Percentiles rank a stretch among this genome's conserved stretches.
Evolutionary conservation across 2,797 vertebrate species (phyloP).

Genomic region (Tadarida brasiliensis): DNA sequence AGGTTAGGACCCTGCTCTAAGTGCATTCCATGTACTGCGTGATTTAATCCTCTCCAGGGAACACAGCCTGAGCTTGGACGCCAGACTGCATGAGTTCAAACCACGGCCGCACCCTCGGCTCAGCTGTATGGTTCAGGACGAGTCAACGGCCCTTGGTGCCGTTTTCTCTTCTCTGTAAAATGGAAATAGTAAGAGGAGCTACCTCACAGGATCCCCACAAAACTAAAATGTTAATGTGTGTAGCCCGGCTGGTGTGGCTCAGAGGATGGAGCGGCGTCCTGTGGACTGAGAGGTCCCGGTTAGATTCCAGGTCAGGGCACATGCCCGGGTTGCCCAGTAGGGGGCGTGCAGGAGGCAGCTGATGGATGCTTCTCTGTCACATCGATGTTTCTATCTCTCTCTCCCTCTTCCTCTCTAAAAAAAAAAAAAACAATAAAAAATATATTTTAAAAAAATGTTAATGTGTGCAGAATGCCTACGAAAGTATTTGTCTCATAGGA

Average conservation of each 20-base stretch:
- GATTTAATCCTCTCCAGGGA: not conserved
- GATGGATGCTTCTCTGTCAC: too few relatives aligned
- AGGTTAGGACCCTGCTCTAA: not conserved
- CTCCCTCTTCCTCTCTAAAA: too few relatives aligned
- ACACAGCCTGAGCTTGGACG: not conserved
- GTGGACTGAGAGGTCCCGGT: too few relatives aligned
- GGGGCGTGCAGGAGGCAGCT: too few relatives aligned
- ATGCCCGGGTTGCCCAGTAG: too few relatives aligned
- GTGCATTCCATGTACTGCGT: not conserved
- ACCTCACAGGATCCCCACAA: not conserved
- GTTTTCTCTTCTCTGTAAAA: constrained; percentile 30
- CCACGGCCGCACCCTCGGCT: not conserved
- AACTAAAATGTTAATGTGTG: not conserved
- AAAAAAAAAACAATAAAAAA: too few relatives aligned
- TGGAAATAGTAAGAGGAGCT: not conserved
- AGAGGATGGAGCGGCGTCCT: too few relatives aligned
- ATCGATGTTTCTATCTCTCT: too few relatives aligned
- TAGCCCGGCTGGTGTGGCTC: too few relatives aligned
- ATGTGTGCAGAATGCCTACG: not conserved
- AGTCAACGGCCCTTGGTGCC: not conserved
- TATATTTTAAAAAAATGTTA: not conserved
- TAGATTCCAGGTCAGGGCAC: too few relatives aligned
- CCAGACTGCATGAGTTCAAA: not conserved
- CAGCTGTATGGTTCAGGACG: not conserved
- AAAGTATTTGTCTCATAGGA: not conserved